A percentile compares a stretch with the other conserved stretches of the same genome.
Conservation (phyloP, 2,888 invertebrate genomes). For the Chironomus tentans region DNA sequence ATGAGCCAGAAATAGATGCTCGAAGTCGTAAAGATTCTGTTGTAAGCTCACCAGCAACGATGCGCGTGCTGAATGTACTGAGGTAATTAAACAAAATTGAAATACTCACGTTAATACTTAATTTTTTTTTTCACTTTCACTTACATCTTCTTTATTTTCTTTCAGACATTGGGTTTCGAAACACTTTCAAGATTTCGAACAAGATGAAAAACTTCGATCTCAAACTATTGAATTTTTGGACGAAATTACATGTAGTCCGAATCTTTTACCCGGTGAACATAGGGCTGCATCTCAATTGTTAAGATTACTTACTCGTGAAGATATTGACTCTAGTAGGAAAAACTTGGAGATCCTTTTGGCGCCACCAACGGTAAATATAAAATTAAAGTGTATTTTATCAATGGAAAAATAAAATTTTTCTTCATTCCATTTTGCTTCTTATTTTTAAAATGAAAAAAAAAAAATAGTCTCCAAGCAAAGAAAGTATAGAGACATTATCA, state of each 20-base stretch:
- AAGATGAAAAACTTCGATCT: slow-evolving; percentile 60
- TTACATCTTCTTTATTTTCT: too few species aligned
- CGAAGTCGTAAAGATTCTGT: slow-evolving; percentile 60
- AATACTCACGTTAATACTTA: neutral
- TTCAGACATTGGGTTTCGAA: slow-evolving; percentile 82
- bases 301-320: slow-evolving; percentile 66
- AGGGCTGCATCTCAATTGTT: slow-evolving; percentile 78
- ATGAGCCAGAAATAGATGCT: slow-evolving; percentile 41
- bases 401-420: neutral
- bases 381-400: neutral
- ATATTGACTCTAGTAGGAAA: slow-evolving; percentile 52
- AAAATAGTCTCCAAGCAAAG: slow-evolving; percentile 65
- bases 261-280: slow-evolving; percentile 76
- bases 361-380: slow-evolving; percentile 53
- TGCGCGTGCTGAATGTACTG: slow-evolving; percentile 82
- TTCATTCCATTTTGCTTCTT: neutral
- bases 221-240: slow-evolving; percentile 79
- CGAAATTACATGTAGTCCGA: slow-evolving; percentile 75
- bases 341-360: slow-evolving; percentile 61
- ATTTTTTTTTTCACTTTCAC: too few species aligned
- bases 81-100: slow-evolving; percentile 39
- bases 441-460: neutral
- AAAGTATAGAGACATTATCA: slow-evolving; percentile 74
- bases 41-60: slow-evolving; percentile 87
- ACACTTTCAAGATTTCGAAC: slow-evolving; percentile 81